Conservation (phyloP, 23 tunicate species). For the Pegea sp. region DNA sequence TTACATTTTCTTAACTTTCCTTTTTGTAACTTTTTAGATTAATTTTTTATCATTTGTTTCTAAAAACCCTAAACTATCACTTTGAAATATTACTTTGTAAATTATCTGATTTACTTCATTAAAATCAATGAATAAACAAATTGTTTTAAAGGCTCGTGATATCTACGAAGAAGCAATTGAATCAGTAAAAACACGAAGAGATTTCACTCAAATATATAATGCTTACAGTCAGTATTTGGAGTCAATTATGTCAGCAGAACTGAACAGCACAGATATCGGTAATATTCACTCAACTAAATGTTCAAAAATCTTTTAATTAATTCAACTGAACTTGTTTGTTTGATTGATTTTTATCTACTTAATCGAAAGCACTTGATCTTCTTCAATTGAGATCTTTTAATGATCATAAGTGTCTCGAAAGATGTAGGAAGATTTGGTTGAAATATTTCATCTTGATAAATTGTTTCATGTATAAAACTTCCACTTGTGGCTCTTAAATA, state of each 20-base stretch:
- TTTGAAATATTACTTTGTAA: too few species aligned
- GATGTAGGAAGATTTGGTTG: too few species aligned
- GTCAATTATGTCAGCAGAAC: constrained; percentile 50
- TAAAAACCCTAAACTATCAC: too few species aligned
- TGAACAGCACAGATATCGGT: too few species aligned
- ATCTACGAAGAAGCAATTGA: constrained; percentile 91
- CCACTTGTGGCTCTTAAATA: too few species aligned
- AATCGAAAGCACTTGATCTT: too few species aligned
- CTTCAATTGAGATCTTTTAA: too few species aligned
- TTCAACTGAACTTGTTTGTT: too few species aligned
- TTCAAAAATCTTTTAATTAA: background rate
- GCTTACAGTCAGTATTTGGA: constrained; percentile 97
- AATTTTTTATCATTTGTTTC: background rate
- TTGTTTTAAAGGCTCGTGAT: constrained; percentile 25
- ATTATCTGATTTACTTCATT: background rate
- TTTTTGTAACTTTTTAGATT: background rate
- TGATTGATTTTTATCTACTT: too few species aligned
- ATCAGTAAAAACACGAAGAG: constrained; percentile 87
- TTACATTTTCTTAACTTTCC: background rate
- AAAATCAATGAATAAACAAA: background rate
- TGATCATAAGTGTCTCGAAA: too few species aligned
- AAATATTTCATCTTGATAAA: too few species aligned
- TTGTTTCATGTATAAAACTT: too few species aligned
- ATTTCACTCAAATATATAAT: constrained; percentile 88
- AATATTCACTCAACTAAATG: background rate